These are phyloP conservation scores for Paramacrobiotus metropolitanus DNA, from an alignment of 1,140 invertebrate genomes.

Conservation along the genomic window DNA sequence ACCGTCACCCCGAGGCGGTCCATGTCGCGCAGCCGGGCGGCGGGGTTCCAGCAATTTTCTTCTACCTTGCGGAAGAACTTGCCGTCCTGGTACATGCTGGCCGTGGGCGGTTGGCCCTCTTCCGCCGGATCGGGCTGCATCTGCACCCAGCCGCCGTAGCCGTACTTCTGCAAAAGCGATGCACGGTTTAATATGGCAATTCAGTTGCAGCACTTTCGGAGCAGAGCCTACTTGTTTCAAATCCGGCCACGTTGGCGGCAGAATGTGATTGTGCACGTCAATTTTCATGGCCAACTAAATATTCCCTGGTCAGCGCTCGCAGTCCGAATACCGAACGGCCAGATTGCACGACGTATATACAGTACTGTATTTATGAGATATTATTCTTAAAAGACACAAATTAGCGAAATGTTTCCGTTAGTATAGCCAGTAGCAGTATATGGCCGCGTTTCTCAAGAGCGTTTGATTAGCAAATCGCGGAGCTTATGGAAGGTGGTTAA, in stretches of 20 bases:
- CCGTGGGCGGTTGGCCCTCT: constrained; percentile 18
- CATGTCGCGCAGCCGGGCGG: constrained; percentile 26
- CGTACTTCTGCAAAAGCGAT: constrained; percentile 25
- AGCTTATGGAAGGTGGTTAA: too few relatives aligned
- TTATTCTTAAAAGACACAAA: too few relatives aligned
- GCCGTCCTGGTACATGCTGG: constrained; percentile 32
- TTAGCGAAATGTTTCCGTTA: too few relatives aligned
- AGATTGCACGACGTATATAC: too few relatives aligned
- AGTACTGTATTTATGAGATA: too few relatives aligned
- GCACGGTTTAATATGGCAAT: constrained; percentile 6
- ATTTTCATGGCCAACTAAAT: too few relatives aligned
- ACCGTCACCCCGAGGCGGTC: constrained; percentile 27
- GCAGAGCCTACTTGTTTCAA: constrained; percentile 25
- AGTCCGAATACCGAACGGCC: too few relatives aligned
- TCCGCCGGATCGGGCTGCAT: constrained; percentile 23
- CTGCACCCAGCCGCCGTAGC: constrained; percentile 33
- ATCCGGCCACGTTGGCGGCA: constrained; percentile 31
- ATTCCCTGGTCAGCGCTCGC: too few relatives aligned
- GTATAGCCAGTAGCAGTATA: too few relatives aligned
- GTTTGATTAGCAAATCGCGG: too few relatives aligned
- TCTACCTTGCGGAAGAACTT: constrained; percentile 31
- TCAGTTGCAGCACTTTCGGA: neutral
- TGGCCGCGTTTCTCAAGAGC: too few relatives aligned
- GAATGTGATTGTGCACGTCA: constrained; percentile 33
- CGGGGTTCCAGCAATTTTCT: constrained; percentile 30